Base-by-base conservation (phyloP, 2,888 invertebrate genomes). In the Bhutanitis thaidina region DNA sequence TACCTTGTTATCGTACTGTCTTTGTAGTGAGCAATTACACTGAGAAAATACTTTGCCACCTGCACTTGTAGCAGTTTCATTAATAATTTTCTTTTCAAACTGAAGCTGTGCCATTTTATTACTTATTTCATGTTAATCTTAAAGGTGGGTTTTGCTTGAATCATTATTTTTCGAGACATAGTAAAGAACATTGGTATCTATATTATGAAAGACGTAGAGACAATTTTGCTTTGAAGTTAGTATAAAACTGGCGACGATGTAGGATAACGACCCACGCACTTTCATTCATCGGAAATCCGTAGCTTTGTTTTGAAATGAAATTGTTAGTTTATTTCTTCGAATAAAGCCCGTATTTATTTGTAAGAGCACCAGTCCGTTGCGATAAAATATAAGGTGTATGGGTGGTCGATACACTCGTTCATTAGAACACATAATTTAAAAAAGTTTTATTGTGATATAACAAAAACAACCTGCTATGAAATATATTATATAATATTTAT, bases 261-360 rank as follows among this genome's bases (percentile, higher is more conserved):
- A 69, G 77, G 80, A 87, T 85, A 77, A 62, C 69, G 54, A 54
- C 88, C 88, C 74, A 87, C 88, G 73, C 84, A 67, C 72, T 84
- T 86, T 84, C 84, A 76, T 85, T 83, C 77, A 78, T 83, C 77
- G 78, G 67, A 77, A 78, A 74, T 72, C 71, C 75, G 73, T 73
- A 72, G 69, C 77, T 81, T 86, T 83, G 83, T 86, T 81, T 84
- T 80, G 80, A 80, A 81, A 86, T 83, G 77, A 83, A 86, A 83
- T 78, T 78, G 82, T 86, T 77, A 70, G 72, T 77, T 70, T 80
- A 80, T 82, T 83, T 80, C 73, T 78, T 82, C 62, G 76, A 76
- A 82, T 76, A 80, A 81, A 79, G 73, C 77, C 79, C 57, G 59
- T 55, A 36, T 50, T 62, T 72, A 60, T 71, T 67, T 62, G 65